Base-by-base conservation (phyloP, 2,797 vertebrate genomes). In the Chelon auratus region DNA sequence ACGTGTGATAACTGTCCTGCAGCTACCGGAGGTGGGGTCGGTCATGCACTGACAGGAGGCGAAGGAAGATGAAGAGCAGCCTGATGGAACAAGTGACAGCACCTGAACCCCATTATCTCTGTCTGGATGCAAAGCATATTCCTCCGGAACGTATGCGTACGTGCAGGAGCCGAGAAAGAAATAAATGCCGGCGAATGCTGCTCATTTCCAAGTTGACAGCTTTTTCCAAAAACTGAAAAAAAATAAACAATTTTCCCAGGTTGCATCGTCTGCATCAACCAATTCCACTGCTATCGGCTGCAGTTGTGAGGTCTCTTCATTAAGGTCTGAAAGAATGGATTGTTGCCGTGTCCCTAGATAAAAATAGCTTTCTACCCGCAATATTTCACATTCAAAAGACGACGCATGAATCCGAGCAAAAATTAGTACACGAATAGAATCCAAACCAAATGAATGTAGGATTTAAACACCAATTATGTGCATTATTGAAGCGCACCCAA, bases 401-500 rank as follows among this genome's bases (percentile, higher is more conserved):
- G 30, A 22, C 22, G 22, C 22, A 22, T 52, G 15, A 47, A 47
- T 18, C 9, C 18, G 9, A 42, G 7, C 12, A 52, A 12, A 22
- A 53, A 76, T 50, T 18, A 20, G n/a, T 12, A 30, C 7, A 50
- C 0, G 22, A 37, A 45, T 2, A 55, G 7, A 43, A 3, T 36
- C 11, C n/a, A 48, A 37, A 73, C 47, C 2, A 36, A 39, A 36
- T 37, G 11, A 64, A 62, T 70, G 53, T 50, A 17, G 26, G 24
- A 39, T 68, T 75, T 62, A 13, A 47, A 9, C 33, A 58, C 56
- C 40, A 53, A 40, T 62, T 37, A 51, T 17, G 1, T 52, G 50
- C 39, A 63, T 47, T 61, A 72, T 18, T 60, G n/a, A 67, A 39
- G 57, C 47, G 56, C 20, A 47, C n/a, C 1, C 40, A 13, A 39